Evolutionary conservation across 1,140 invertebrate genomes (phyloP).

Genomic region (Apocrypta bakeri): DNA sequence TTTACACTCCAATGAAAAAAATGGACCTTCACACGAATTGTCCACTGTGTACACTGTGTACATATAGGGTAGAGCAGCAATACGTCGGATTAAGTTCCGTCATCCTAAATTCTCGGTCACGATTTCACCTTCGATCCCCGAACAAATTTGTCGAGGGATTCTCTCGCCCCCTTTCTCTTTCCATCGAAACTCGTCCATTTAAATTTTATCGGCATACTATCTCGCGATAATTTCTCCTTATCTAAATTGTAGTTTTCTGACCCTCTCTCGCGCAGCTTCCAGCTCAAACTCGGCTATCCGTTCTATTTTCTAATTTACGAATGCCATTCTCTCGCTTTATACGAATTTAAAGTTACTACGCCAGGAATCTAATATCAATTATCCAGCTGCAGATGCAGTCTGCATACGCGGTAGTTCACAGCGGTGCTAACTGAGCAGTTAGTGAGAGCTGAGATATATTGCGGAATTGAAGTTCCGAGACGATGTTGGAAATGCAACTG

Average conservation of each 20-base stretch:
- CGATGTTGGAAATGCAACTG: background rate
- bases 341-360: slow-evolving; percentile 28
- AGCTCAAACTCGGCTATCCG: slow-evolving; percentile 32
- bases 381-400: background rate
- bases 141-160: slow-evolving; percentile 55
- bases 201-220: slow-evolving; percentile 55
- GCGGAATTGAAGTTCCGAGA: background rate
- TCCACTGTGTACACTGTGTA: background rate
- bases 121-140: slow-evolving; percentile 40
- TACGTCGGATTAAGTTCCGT: slow-evolving; percentile 24
- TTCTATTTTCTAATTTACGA: slow-evolving; percentile 39
- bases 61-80: background rate
- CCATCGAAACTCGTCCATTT: slow-evolving; percentile 34
- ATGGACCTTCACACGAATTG: background rate
- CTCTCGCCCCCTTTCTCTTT: background rate
- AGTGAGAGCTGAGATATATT: background rate
- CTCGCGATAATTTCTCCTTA: slow-evolving; percentile 58
- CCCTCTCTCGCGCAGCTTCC: slow-evolving; percentile 14
- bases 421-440: too few species aligned
- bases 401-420: background rate
- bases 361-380: slow-evolving; percentile 35
- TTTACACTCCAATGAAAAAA: too few species aligned
- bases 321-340: slow-evolving; percentile 35
- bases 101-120: slow-evolving; percentile 50
- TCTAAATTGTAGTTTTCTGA: slow-evolving; percentile 56